Evolutionary conservation across 2,797 vertebrate species (phyloP), one percentile per base, ranked within the genome.

Genomic region (Centropyge bicolor): DNA sequence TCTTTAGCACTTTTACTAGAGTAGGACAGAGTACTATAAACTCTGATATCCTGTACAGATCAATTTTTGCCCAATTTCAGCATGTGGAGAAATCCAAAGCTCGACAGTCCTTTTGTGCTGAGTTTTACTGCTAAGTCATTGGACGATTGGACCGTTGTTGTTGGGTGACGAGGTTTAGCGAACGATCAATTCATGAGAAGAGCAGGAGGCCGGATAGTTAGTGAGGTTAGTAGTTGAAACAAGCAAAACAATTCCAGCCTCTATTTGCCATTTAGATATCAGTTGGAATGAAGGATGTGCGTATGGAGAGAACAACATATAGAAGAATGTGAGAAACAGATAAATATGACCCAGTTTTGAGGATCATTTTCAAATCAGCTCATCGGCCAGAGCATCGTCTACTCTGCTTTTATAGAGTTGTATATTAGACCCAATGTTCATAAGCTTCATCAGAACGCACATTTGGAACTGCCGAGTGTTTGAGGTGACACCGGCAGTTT

Each of bases 171-270:
- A 74, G 57, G 82, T 43, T 86, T 64, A n/a, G 66, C 49, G 9
- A 87, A 83, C 56, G n/a, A 46, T 85, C 79, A 65, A 48, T n/a
- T 73, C 43, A 59, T 76, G 64, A 17, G 3, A 35, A 86, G 35
- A 59, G 49, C 73, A 10, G 24, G 40, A 75, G 54, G 81, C 19
- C 49, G 36, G 48, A 61, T 16, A 52, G 81, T 93, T 89, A 88
- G 84, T 86, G 38, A 59, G 68, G 86, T 92, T 92, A 92, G 86
- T 81, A 54, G 54, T 13, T 48, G 14, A 76, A 74, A 82, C 36
- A 66, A 70, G 45, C 17, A 41, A 56, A 67, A 43, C 38, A 41
- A 48, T 19, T 60, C 27, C 36, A 76, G 60, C 12, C 43, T 46
- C 9, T 20, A 17, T 19, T 31, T 31, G 27, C 2, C 27, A 31